Base-by-base conservation (phyloP, 2,113 vertebrate species). In the Trichechus manatus region DNA sequence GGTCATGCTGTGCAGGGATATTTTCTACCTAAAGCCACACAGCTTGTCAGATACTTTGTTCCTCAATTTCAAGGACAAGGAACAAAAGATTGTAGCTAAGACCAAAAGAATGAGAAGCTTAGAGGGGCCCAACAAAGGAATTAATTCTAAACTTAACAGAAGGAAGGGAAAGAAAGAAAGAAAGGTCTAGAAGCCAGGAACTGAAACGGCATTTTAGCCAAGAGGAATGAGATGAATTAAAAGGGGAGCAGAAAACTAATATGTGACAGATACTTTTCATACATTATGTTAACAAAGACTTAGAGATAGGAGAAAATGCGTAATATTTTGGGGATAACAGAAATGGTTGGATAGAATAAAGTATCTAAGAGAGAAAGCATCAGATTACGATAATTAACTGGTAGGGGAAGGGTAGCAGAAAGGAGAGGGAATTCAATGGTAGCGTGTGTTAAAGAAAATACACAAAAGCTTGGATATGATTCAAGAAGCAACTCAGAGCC, bases 171-270 rank as follows among this genome's bases (percentile, higher is more conserved):
- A 7, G 31, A 20, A 79, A 7, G 27, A 20, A 79, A 68, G 9
- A 64, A 75, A 92, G 1, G 8, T 59, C 93, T 61, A 66, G 14
- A 82, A 87, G 31, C 68, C 7, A 79, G 50, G 3, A 94, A 83
- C 22, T 78, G 15, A 95, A 93, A 96, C n/a, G 9, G 2, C n/a
- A 91, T 42, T 95, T 87, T 53, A 93, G 81, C 86, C 13, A 80
- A 96, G 82, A 95, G 27, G 31, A 88, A 63, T 39, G 33, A 94
- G 47, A 61, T 42, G 2, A 92, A 3, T 23, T 39, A 81, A 89
- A 72, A 87, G 27, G 29, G 36, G 25, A 87, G n/a, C 27, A 77
- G 23, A 80, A 36, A 94, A 50, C 22, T 86, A 93, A 81, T 33
- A 66, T 20, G 6, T 72, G 36, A 68, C 29, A 85, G 47, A 74